A percentile compares a stretch with the other conserved stretches of the same genome.
These are phyloP conservation scores for Dasyprocta punctata DNA, from an alignment of 2,113 vertebrate genomes.

Conservation along the genomic window DNA sequence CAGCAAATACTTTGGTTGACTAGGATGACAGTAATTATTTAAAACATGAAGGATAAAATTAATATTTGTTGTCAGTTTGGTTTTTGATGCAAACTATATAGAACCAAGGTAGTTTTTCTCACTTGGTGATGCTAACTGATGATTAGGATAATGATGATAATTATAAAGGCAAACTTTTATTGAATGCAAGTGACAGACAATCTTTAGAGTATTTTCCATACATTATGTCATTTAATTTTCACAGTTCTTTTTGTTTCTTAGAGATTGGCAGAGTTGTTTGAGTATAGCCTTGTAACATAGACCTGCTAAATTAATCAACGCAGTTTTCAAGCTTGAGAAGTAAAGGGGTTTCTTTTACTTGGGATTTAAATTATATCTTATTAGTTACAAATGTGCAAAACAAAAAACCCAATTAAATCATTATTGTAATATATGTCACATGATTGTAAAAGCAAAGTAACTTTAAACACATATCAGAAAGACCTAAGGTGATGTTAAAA, in stretches of 20 bases:
- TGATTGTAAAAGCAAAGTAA: slow-evolving; percentile 31
- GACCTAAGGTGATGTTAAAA: background rate
- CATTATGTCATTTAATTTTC: background rate
- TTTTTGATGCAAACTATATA: background rate
- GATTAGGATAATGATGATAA: background rate
- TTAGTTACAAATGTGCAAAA: background rate
- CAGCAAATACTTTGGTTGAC: background rate
- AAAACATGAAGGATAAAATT: background rate
- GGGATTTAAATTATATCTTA: background rate
- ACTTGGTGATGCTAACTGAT: background rate
- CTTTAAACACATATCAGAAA: background rate
- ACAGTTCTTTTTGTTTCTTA: background rate
- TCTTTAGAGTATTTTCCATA: background rate
- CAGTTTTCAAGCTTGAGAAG: slow-evolving; percentile 33
- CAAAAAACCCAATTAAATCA: slow-evolving; percentile 24
- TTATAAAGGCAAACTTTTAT: background rate
- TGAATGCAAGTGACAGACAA: background rate
- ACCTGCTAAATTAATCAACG: background rate
- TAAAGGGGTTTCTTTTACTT: background rate
- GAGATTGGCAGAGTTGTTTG: background rate
- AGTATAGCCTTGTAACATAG: background rate
- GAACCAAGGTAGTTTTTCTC: background rate
- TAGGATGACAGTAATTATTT: background rate
- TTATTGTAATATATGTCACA: background rate
- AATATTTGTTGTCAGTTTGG: background rate